Conservation (phyloP, 1,140 invertebrate genomes). For the Neoseiulus cucumeris region DNA sequence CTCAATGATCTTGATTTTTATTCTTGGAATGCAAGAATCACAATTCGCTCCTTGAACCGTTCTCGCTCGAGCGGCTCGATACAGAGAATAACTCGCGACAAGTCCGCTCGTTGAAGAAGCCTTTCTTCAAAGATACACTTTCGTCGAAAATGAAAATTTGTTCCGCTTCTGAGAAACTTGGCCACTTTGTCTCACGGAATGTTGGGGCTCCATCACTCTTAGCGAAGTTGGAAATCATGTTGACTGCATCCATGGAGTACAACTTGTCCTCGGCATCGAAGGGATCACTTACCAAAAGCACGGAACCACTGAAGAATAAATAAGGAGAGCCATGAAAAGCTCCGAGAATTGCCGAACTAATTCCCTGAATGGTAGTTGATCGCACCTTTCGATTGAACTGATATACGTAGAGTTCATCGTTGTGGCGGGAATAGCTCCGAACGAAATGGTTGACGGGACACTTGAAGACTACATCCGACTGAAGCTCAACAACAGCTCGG, state of each 20-base stretch:
- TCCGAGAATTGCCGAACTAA: not conserved
- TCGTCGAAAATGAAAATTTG: too few species aligned
- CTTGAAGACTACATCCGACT: not conserved
- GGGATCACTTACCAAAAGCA: not conserved
- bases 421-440: not conserved
- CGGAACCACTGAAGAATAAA: not conserved
- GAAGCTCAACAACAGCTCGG: not conserved
- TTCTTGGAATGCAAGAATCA: too few species aligned
- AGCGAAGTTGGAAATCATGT: not conserved
- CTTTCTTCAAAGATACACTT: too few species aligned
- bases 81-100: too few species aligned
- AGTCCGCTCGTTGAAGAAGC: too few species aligned
- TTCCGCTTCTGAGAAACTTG: too few species aligned
- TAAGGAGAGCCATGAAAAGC: not conserved
- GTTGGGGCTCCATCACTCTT: not conserved
- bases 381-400: not conserved
- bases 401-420: not conserved
- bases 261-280: not conserved
- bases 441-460: not conserved
- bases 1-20: too few species aligned
- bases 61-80: too few species aligned
- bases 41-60: too few species aligned
- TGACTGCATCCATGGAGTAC: not conserved
- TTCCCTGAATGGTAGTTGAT: not conserved
- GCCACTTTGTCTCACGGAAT: not conserved